Evolutionary conservation across 2,113 vertebrate genomes (phyloP).

Genomic region (Turdus rufiventris): DNA sequence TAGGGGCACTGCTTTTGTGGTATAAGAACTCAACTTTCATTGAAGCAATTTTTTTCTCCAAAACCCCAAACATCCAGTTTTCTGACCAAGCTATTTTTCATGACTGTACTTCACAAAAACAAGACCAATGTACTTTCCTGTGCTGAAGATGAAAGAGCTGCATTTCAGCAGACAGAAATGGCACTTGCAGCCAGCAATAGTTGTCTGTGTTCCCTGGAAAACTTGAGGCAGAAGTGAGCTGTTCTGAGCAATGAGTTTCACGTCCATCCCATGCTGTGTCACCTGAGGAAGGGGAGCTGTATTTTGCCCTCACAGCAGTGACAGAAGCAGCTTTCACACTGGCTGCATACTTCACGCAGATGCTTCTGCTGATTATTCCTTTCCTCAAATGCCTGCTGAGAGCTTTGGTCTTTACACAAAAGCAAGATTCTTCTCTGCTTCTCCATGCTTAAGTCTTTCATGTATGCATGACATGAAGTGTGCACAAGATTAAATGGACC

Average conservation of each 20-base stretch:
- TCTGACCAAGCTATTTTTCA: not conserved
- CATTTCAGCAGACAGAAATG: not conserved
- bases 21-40: not conserved
- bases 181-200: not conserved
- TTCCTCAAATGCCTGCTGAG: not conserved
- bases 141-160: not conserved
- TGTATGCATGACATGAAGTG: not conserved
- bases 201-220: not conserved
- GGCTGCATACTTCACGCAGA: not conserved
- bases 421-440: not conserved
- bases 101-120: not conserved
- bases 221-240: rapidly evolving
- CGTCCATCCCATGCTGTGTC: not conserved
- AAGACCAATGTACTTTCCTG: not conserved
- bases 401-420: not conserved
- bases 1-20: not conserved
- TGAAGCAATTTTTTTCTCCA: not conserved
- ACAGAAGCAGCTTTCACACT: not conserved
- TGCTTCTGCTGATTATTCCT: not conserved
- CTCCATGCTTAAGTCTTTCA: not conserved
- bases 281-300: not conserved
- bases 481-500: not conserved
- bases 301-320: not conserved
- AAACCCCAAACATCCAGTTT: not conserved
- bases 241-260: not conserved